Evolutionary conservation across 1,140 invertebrate genomes (phyloP), one percentile per base, ranked within the genome.

Genomic region (Contarinia nasturtii): DNA sequence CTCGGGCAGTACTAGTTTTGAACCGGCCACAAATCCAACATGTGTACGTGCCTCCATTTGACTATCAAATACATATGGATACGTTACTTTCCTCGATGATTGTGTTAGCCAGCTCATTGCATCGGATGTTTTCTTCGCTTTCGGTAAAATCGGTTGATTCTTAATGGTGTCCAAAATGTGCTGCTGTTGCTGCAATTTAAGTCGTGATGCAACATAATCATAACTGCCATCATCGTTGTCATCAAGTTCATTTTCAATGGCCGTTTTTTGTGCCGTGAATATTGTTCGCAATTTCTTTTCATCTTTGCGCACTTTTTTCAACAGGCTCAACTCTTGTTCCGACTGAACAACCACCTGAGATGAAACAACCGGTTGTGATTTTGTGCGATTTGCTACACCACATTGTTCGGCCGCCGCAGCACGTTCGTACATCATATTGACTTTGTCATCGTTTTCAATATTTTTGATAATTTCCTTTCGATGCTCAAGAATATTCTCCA

Each of bases 281-380:
- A 74, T 71, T 50, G 76, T 81, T n/a, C 73, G 65, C 4, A 76
- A 56, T 53, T 80, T 84, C 58, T 91, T 94, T 58, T 92, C 89
- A 58, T 92, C 86, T 60, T 90, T 92, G 12, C 86, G 72, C 8
- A 86, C 74, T 62, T 83, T 73, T 61, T 94, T 95, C 22, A 74
- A 68, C 21, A 90, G 57, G 47, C 76, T 64, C 54, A 82, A 88
- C 58, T 96, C 89, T 54, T 82, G 74, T 58, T 83, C 83, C 4
- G 86, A 87, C 56, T 86, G 79, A 19, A 93, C 77, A 19, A 76
- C 81, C 1, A 92, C 81, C 12, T 57, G 48, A 22, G 50, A 56
- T n/a, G 57, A 57, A 5, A 58, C 57, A 2, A 55, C 57, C 19
- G 61, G 56, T 7, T 60, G 20, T 12, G 20, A 52, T 48, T 44